Percentiles rank a stretch among this genome's conserved stretches.
Conservation (phyloP, 2,888 invertebrate genomes). For the Protula sp. region DNA sequence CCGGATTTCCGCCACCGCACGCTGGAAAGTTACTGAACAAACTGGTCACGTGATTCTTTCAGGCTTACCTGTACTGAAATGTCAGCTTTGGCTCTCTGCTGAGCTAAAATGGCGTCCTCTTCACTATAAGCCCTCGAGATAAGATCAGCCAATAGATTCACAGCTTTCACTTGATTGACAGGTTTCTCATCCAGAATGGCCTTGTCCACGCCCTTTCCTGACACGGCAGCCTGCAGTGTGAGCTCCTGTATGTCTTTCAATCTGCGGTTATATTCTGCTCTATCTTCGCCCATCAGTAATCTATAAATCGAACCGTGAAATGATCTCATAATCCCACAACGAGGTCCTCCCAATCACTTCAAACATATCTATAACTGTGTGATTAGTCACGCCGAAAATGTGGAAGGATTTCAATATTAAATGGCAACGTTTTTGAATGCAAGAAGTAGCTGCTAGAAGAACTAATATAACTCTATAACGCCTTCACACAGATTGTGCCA, state of each 20-base stretch:
- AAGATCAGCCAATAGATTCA: constrained; percentile 40
- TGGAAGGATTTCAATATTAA: too few species aligned
- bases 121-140: constrained; percentile 36
- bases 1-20: too few species aligned
- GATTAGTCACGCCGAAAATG: too few species aligned
- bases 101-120: constrained; percentile 18
- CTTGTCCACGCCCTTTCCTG: background rate
- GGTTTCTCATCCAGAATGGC: constrained; percentile 25
- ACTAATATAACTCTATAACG: too few species aligned
- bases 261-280: background rate
- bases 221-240: background rate
- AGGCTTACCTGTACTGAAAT: background rate
- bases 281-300: constrained; percentile 2
- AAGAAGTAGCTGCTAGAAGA: too few species aligned
- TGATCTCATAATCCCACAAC: background rate
- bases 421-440: too few species aligned
- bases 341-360: background rate
- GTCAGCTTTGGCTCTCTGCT: background rate
- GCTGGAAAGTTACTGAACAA: too few species aligned
- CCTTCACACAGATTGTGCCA: too few species aligned
- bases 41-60: too few species aligned
- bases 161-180: constrained; percentile 11
- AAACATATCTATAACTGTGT: too few species aligned
- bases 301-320: background rate
- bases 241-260: background rate